A percentile compares a stretch with the other conserved stretches of the same genome.
Conservation (phyloP, 1,140 invertebrate species). For the Drosophila aff. region DNA sequence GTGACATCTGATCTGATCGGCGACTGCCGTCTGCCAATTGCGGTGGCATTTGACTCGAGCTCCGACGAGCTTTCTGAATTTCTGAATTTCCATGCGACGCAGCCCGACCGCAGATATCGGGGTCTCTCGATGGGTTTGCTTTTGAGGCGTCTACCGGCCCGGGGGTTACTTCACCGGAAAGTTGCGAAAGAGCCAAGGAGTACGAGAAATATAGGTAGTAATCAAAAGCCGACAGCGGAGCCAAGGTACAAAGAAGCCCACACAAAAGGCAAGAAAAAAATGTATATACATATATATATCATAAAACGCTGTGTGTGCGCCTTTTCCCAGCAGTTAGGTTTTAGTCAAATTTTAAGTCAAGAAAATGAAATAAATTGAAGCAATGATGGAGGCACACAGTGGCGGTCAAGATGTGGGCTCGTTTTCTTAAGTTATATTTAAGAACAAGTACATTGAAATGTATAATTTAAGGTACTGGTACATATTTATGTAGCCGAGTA, state of each 20-base stretch:
- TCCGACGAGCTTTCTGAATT: slow-evolving; percentile 5
- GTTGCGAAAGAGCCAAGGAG: slow-evolving; percentile 16
- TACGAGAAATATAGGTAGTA: slow-evolving; percentile 3
- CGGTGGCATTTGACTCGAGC: slow-evolving; percentile 12
- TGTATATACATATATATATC: not conserved
- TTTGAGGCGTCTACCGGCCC: not conserved
- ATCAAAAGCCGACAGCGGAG: slow-evolving; percentile 4
- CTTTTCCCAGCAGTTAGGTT: slow-evolving; percentile 10
- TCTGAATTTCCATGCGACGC: slow-evolving; percentile 13
- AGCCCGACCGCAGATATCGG: slow-evolving; percentile 10
- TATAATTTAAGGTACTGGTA: too few species aligned
- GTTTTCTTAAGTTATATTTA: not conserved
- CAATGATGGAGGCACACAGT: not conserved
- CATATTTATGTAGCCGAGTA: too few species aligned
- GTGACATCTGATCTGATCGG: slow-evolving; percentile 6
- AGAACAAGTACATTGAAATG: not conserved
- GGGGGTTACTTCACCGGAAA: slow-evolving; percentile 14
- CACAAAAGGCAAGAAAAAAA: slow-evolving; percentile 5
- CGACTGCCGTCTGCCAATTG: slow-evolving; percentile 8
- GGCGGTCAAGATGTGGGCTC: not conserved
- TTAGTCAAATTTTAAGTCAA: slow-evolving; percentile 5
- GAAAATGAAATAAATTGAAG: slow-evolving; percentile 9
- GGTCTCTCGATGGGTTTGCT: slow-evolving; percentile 2
- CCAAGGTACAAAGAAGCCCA: slow-evolving; percentile 9
- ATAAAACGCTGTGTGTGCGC: slow-evolving; percentile 14